Evolutionary conservation across 2,797 vertebrate genomes (phyloP).

Genomic region (Botia almorhae): DNA sequence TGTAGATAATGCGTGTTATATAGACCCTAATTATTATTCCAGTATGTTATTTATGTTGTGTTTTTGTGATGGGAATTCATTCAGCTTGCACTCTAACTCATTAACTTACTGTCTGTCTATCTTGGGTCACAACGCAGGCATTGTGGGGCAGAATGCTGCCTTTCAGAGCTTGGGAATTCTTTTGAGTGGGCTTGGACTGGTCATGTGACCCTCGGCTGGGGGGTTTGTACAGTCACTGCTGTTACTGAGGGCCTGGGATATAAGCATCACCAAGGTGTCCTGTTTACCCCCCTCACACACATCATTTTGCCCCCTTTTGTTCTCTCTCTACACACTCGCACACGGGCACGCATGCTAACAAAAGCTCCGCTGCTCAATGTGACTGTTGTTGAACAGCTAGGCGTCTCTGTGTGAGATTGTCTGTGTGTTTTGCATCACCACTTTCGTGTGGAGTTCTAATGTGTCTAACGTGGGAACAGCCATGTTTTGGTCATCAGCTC

Average conservation of each 20-base stretch:
- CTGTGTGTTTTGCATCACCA: constrained; percentile 29
- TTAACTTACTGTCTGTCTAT: constrained; percentile 77
- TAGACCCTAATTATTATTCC: constrained; percentile 8
- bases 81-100: constrained; percentile 72
- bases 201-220: constrained; percentile 60
- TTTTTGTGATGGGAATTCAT: constrained; percentile 72
- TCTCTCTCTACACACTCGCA: constrained; percentile 14
- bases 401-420: not conserved
- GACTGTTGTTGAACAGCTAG: constrained; percentile 52
- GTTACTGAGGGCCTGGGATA: constrained; percentile 16
- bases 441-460: constrained; percentile 38
- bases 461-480: constrained; percentile 37
- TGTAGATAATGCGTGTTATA: not conserved
- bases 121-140: constrained; percentile 71
- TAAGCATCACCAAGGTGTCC: constrained; percentile 28
- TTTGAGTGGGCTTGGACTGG: constrained; percentile 72
- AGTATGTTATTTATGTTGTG: constrained; percentile 68
- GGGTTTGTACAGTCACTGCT: not conserved
- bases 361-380: constrained; percentile 46
- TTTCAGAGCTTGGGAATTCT: constrained; percentile 77
- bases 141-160: constrained; percentile 69
- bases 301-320: not conserved
- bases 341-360: constrained; percentile 13
- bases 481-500: constrained; percentile 13
- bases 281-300: not conserved